Base-by-base conservation (phyloP, 2,113 vertebrate genomes). In the Anoplopoma fimbria region DNA sequence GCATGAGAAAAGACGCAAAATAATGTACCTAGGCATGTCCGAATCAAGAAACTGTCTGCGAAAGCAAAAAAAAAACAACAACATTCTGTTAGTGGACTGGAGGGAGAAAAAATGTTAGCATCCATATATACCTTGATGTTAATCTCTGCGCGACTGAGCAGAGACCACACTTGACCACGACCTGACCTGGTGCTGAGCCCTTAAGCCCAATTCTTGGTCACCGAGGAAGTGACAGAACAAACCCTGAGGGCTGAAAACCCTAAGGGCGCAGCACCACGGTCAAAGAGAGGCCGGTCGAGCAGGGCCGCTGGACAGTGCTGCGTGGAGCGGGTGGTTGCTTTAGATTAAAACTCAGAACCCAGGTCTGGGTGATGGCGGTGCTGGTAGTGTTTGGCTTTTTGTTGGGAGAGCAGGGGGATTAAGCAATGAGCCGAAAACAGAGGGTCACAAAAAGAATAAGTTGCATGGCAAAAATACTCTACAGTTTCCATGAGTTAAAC, bases 11-110 rank as follows among this genome's bases (percentile, higher is more conserved):
- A 88, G 62, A 94, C 85, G 85, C 89, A 93, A 94, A 91, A 93
- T 91, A 92, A 97, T 96, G 95, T 99, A 99, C 98, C 98, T 99
- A 98, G 98, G 98, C 96, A 98, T 97, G 97, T 99, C 98, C 96
- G 97, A 99, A 98, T 99, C 98, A 99, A 99, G 98, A 99, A 99
- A 99, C 96, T 99, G 98, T 98, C 98, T 99, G 98, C 94, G 80
- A 96, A 98, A 97, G 97, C 96, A 98, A 95, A 98, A 97, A 97
- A 57, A 96, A 97, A 97, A 97, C 21, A 55, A 96, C 92, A 97
- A 96, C 94, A 98, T 94, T 97, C 92, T 68, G 96, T 99, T 99
- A 99, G 97, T 97, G 91, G 92, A 94, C 90, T 93, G 15, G 51
- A 93, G 93, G 93, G 91, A 94, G 78, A 92, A 83, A n/a, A 93